Evolutionary conservation across 2,888 invertebrate genomes (phyloP), one percentile per base, ranked within the genome.

Genomic region (Hypomecis atomaria): DNA sequence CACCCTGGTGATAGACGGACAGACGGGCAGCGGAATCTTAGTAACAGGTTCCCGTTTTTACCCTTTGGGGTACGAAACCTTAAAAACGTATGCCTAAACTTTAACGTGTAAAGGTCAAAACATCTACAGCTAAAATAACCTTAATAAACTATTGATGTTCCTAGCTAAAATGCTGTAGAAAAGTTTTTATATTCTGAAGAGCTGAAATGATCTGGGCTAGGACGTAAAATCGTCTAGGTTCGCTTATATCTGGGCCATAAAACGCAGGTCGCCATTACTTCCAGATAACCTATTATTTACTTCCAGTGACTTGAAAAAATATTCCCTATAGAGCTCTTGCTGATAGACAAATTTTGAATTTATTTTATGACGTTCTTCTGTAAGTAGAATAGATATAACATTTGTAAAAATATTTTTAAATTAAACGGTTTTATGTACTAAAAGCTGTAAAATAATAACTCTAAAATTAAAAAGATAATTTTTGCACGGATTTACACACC

Each of bases 221-320:
- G 36, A n/a, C 55, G 47, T 55, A 59, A 64, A 64, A 6, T 52
- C 33, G 11, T 4, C 54, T 33, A 49, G 40, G 38, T 23, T 37
- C 4, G 10, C 45, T 8, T 47, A 10, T 63, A 62, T 55, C 48
- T 58, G 44, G 34, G 36, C n/a, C 53, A 23, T 59, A 59, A 64
- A 59, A 64, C 49, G 44, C 59, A 59, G 59, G 34, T 10, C 55
- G 37, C 34, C 6, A 44, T 63, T 37, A 50, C 45, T 59, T 42
- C 55, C 64, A 64, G 64, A 64, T 59, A 64, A 64, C 49, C 59
- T 64, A 64, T 55, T 64, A 55, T 50, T 44, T 40, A 3, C 40
- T 33, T 10, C 40, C 40, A 33, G 9, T 40, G 52, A 33, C 33
- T 33, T 10, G 10, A 40, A 38, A 23, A 40, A 38, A 23, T 36